Evolutionary conservation across 2,888 invertebrate species (phyloP).

Genomic region (Apamea anceps): DNA sequence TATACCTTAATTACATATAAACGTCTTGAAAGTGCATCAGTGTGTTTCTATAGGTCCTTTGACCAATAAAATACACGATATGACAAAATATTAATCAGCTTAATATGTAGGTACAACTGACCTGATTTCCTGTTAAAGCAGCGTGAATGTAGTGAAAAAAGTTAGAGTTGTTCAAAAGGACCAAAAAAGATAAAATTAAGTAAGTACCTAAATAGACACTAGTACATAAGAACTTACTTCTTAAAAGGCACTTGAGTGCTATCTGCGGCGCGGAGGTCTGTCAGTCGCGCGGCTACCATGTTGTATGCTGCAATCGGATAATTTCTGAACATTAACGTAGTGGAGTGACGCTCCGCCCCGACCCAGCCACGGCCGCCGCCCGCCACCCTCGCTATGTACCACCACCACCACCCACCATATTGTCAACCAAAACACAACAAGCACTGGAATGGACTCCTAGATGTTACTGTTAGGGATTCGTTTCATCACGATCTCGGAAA

Average conservation of each 20-base stretch:
- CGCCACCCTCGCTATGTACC: constrained; percentile 72
- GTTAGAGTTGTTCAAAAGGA: constrained; percentile 33
- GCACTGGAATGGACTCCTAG: constrained; percentile 62
- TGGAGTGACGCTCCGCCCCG: constrained; percentile 73
- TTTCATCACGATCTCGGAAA: constrained; percentile 2
- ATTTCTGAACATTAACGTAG: constrained; percentile 91
- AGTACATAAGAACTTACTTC: constrained; percentile 94
- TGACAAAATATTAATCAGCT: neutral
- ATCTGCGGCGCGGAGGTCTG: constrained; percentile 97
- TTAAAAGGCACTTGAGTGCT: constrained; percentile 99
- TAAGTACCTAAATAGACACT: neutral
- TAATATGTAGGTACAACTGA: constrained; percentile 69
- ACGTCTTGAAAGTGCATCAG: neutral
- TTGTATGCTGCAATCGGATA: constrained; percentile 98
- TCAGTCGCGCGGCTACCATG: constrained; percentile 99
- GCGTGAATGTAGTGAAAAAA: constrained; percentile 66
- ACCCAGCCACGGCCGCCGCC: constrained; percentile 68
- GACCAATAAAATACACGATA: neutral
- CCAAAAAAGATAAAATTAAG: neutral
- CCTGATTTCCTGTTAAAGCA: constrained; percentile 85
- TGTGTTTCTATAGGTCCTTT: neutral
- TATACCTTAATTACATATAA: neutral
- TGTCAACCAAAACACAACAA: constrained; percentile 84
- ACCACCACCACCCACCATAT: constrained; percentile 88
- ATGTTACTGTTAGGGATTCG: neutral